phyloP scores from a whole-genome alignment of 2,888 invertebrate genomes.

The Biston stratarius region DNA sequence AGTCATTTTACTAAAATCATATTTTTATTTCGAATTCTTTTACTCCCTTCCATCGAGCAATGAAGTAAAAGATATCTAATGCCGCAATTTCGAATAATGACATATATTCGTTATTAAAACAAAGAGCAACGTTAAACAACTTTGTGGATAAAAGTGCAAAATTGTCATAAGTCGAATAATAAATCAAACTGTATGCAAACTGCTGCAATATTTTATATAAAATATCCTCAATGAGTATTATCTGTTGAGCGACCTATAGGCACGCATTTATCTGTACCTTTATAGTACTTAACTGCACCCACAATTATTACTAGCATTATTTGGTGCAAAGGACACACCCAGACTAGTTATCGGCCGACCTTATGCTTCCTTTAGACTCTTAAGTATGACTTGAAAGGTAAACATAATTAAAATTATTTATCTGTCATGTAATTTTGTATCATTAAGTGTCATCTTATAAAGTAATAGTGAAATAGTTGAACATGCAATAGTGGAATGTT shows the following conservation, averaged over 20 bases:
- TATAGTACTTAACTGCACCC: constrained; percentile 77
- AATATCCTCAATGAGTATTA: constrained; percentile 12
- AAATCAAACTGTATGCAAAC: no score
- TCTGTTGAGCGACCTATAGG: constrained; percentile 14
- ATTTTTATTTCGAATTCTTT: no score
- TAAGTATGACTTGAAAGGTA: constrained; percentile 42
- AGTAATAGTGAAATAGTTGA: neutral
- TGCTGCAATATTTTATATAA: neutral
- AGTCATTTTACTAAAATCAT: no score
- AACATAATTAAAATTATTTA: constrained; percentile 16
- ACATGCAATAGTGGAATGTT: neutral
- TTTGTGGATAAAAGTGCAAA: no score
- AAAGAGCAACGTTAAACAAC: no score
- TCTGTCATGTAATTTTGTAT: neutral
- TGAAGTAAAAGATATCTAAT: no score
- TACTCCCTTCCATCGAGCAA: no score
- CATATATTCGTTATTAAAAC: no score
- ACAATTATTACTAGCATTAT: constrained; percentile 80
- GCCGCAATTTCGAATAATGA: no score
- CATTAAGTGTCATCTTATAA: neutral
- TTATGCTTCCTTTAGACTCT: constrained; percentile 70
- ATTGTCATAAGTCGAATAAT: no score
- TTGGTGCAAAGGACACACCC: constrained; percentile 83
- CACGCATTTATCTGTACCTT: constrained; percentile 48
- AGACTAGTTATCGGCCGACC: constrained; percentile 79